phyloP scores from a whole-genome alignment of 2,113 vertebrate species.

The Neomonachus schauinslandi region DNA sequence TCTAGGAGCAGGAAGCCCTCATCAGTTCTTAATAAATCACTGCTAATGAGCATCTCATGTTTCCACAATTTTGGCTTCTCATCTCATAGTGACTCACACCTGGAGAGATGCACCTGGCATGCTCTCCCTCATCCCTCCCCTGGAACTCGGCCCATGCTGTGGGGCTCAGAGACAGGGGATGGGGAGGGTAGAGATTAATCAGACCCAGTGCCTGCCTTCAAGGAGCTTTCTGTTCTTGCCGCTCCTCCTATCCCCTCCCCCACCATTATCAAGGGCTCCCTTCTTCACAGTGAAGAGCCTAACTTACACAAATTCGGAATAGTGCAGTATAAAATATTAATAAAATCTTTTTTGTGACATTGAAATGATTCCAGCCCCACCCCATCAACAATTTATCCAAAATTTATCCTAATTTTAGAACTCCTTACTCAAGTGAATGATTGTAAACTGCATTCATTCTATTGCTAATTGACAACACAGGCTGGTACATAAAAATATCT shows the following conservation, averaged over 20 bases:
- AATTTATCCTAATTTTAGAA: background rate
- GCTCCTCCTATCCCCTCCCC: background rate
- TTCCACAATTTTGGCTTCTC: background rate
- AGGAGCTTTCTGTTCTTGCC: background rate
- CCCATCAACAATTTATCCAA: background rate
- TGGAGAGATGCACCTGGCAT: background rate
- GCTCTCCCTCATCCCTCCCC: background rate
- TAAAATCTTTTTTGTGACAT: background rate
- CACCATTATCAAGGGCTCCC: background rate
- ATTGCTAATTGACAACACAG: background rate
- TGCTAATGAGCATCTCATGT: background rate
- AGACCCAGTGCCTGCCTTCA: background rate
- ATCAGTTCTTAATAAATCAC: background rate
- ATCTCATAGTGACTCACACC: background rate
- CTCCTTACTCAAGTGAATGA: background rate
- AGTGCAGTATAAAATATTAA: background rate
- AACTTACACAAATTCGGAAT: background rate
- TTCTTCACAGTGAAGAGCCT: background rate
- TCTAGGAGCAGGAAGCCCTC: background rate
- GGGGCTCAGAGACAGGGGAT: background rate
- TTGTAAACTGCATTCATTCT: background rate
- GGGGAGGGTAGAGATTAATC: background rate
- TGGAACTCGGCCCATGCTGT: background rate
- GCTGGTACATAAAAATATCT: background rate
- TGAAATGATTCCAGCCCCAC: background rate